phyloP scores from a whole-genome alignment of 2,888 invertebrate genomes.

The Thysanoteuthis rhombus region DNA sequence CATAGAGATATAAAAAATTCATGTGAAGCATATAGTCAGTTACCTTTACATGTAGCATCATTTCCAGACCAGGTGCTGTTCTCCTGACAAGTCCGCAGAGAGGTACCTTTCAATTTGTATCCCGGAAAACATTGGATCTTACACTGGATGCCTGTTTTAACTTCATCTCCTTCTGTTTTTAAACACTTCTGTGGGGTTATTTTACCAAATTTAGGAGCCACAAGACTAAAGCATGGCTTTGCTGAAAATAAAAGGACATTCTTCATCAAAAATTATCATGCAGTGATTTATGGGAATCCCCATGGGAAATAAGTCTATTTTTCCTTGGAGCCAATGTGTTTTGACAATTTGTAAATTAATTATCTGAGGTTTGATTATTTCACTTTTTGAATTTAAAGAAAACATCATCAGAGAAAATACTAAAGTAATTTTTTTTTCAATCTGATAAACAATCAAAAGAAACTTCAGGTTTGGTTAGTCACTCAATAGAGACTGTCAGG shows the following conservation, averaged over 20 bases:
- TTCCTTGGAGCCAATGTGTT: too few species aligned
- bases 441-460: too few species aligned
- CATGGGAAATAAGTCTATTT: too few species aligned
- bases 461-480: too few species aligned
- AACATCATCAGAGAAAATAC: too few species aligned
- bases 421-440: too few species aligned
- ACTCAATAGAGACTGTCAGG: too few species aligned
- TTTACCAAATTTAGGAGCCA: not conserved
- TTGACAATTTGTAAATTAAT: too few species aligned
- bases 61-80: not conserved
- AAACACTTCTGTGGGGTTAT: not conserved
- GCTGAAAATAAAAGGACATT: not conserved
- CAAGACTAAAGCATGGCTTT: not conserved
- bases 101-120: not conserved
- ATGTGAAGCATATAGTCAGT: not conserved
- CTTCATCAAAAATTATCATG: not conserved
- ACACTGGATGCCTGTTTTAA: not conserved
- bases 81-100: not conserved
- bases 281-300: not conserved
- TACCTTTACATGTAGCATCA: not conserved
- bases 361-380: too few species aligned
- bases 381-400: too few species aligned
- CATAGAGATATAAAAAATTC: too few species aligned
- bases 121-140: not conserved
- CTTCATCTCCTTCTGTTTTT: not conserved